These are phyloP conservation scores for Panagrolaimus sp. DNA, from an alignment of 1,140 invertebrate species.

Conservation along the genomic window DNA sequence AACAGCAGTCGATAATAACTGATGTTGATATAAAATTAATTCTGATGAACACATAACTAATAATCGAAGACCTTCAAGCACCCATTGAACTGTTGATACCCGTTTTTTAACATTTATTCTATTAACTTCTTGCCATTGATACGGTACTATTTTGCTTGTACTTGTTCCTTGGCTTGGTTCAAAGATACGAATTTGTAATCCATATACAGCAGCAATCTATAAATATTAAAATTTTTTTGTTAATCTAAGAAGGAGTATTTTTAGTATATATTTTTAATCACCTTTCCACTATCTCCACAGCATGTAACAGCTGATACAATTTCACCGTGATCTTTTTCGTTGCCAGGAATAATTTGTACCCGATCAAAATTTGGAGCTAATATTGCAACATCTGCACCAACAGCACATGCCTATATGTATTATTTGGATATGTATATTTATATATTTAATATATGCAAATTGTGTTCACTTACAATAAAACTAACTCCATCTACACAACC, in stretches of 20 bases:
- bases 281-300: conserved; percentile 92
- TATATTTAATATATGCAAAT: not conserved
- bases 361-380: conserved; percentile 90
- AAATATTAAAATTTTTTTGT: conserved; percentile 16
- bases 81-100: conserved; percentile 88
- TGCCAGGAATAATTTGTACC: conserved; percentile 95
- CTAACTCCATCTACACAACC: conserved; percentile 96
- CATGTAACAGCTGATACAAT: conserved; percentile 93
- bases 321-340: conserved; percentile 71
- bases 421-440: conserved; percentile 4
- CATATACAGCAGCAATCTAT: conserved; percentile 88
- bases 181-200: conserved; percentile 91
- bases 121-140: conserved; percentile 93
- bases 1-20: conserved; percentile 47
- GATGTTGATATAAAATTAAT: conserved; percentile 82
- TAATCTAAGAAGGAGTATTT: not conserved
- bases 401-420: conserved; percentile 92
- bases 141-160: conserved; percentile 75
- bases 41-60: conserved; percentile 77
- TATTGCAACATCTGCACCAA: conserved; percentile 96
- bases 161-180: conserved; percentile 88
- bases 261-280: conserved; percentile 40
- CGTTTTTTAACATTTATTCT: conserved; percentile 77
- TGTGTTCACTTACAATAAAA: conserved; percentile 76
- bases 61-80: conserved; percentile 83